phyloP scores from a whole-genome alignment of 2,888 invertebrate genomes.

The Ischnus inquisitorius region DNA sequence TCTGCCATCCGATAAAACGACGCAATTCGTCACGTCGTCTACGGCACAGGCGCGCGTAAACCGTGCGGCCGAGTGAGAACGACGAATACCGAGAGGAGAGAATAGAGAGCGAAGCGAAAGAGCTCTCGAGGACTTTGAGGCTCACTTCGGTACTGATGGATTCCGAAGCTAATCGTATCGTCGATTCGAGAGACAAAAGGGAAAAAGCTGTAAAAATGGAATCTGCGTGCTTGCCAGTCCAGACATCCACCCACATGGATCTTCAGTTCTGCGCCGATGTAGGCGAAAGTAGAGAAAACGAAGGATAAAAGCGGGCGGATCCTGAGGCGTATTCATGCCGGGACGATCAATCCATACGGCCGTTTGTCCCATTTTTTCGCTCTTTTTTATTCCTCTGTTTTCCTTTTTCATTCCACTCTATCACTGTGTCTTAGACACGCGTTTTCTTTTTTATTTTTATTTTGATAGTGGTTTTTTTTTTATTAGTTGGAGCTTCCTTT shows the following conservation, averaged over 20 bases:
- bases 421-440: not conserved
- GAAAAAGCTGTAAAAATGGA: not conserved
- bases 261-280: not conserved
- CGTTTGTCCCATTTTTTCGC: not conserved
- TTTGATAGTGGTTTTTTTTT: not conserved
- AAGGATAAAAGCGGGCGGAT: not conserved
- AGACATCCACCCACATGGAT: not conserved
- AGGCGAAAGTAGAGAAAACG: not conserved
- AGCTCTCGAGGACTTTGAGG: not conserved
- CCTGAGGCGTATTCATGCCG: conserved; percentile 52
- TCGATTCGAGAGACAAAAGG: conserved; percentile 2
- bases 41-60: conserved; percentile 29
- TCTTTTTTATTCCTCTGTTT: not conserved
- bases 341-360: conserved; percentile 49
- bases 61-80: conserved; percentile 22
- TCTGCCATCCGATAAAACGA: conserved; percentile 60
- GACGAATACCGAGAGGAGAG: conserved; percentile 1
- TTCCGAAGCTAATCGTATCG: conserved; percentile 12
- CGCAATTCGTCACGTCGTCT: conserved; percentile 70
- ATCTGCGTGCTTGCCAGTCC: not conserved
- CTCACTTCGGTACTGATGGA: conserved; percentile 21
- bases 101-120: not conserved
- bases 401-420: not conserved
- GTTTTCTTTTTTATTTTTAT: not conserved
- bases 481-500: conserved; percentile 3